Base-by-base conservation (phyloP, 2,797 vertebrate species). In the Rhinatrema bivittatum region DNA sequence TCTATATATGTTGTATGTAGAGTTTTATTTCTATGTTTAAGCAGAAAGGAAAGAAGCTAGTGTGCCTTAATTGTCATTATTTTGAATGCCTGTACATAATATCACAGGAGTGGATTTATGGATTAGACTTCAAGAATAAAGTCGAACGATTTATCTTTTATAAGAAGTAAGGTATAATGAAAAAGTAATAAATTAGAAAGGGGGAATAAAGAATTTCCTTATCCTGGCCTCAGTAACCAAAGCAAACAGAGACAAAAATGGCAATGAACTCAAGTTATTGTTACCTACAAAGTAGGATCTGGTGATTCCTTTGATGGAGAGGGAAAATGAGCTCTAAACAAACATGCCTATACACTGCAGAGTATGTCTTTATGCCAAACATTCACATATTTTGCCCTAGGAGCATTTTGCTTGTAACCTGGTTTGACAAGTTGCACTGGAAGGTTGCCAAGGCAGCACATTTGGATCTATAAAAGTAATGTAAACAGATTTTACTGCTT, bases 331-430 rank as follows among this genome's bases (percentile, higher is more conserved):
- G 29, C 41, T 62, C 20, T 60, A 72, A 64, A 72, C 62, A 71
- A 79, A 81, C 83, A 84, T 81, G 82, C 70, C 79, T 48, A 21
- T 79, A 70, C 79, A 79, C 39, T 42, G 32, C 41, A 62, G 42
- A 37, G 50, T 43, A 51, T 59, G 56, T 68, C 59, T 0, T 45
- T 48, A 46, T 10, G 22, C 62, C 50, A 62, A 72, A 62, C 40
- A 68, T 55, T 59, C 35, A 45, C 51, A 65, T 60, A 58, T 43
- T 65, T 75, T 56, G 58, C 81, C 65, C 39, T 60, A 72, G 71
- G 78, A 74, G 50, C 46, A 63, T 74, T 78, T 74, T 68, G 70
- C 34, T 46, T 20, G 18, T 63, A 80, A 75, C 71, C 63, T 71
- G 57, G 72, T 75, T 76, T 75, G 75, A 82, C 82, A 82, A 77